Base-by-base conservation (phyloP, 2,113 vertebrate species). In the Ameiurus melas region DNA sequence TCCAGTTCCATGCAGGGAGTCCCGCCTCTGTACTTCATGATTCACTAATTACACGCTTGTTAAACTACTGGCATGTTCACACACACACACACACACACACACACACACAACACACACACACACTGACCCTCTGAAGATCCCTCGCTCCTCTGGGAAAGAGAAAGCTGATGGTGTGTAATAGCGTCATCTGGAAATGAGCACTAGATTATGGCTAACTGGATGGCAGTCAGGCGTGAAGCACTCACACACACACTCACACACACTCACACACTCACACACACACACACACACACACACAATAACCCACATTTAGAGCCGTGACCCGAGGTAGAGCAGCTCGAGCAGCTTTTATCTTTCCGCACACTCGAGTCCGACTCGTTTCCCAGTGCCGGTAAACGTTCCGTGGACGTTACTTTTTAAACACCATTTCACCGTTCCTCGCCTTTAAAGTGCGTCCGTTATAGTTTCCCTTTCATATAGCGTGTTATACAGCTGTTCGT, bases 221-320 rank as follows among this genome's bases (percentile, higher is more conserved):
- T 89, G 83, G 87, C 82, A 84, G 36, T 77, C 68, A 87, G 64
- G 82, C 80, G 82, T 39, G 90, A 71, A n/a, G 19, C 33, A 20
- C 83, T n/a, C 51, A 30, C 85, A 53, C 85, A 88, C 39, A 47
- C 83, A 47, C 84, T 87, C 33, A 39, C 85, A 78, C 47, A 53
- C 25, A 53, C 75, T 51, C 47, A 53, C n/a, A n/a, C n/a, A n/a
- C n/a, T n/a, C n/a, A n/a, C n/a, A 58, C 85, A 89, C 39, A 53
- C 85, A 58, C 85, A 89, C 43, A 75, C 10, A 77, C n/a, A 58
- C 55, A 58, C 55, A 51, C 83, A 57, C 85, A 89, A 91, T 91
- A 92, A 91, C 90, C 83, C 90, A 91, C 71, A 89, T 92, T 93
- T 93, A 92, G 90, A 90, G 90, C 85, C 90, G 90, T 94, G 93